Base-by-base conservation (phyloP, 2,797 vertebrate species). In the Sebastolobus alascanus region DNA sequence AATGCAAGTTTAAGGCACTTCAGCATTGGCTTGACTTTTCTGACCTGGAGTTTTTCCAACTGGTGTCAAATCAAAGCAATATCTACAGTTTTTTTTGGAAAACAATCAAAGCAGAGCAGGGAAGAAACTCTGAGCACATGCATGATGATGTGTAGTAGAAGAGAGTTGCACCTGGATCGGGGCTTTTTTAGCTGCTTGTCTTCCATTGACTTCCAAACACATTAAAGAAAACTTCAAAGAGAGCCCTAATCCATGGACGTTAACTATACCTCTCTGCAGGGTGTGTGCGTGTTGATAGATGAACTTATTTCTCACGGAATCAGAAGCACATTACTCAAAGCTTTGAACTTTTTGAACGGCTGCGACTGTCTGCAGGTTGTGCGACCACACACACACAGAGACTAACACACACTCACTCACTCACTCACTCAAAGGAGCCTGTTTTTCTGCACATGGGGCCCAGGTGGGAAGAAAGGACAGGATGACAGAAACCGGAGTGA, bases 181-280 rank as follows among this genome's bases (percentile, higher is more conserved):
- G 52, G 50, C 3, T 35, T 85, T 40, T 87, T 77, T 56, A 40
- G 29, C 54, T 74, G 59, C 75, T 76, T 83, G 63, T 79, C 75
- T 73, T 79, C 35, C 29, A 59, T 40, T 71, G 65, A 84, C 69
- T 82, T 82, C 11, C 27, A 63, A 58, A 27, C n/a, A 27, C 66
- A 80, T 84, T 71, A 87, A 89, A 80, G 79, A 73, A 82, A 66
- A 81, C 85, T 92, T 91, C 85, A 92, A 92, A 92, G 85, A 59
- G 16, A 70, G 37, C 68, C n/a, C 46, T 84, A 88, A 89, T 86
- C 86, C 80, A 18, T 75, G 75, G 61, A 79, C 38, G 68, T 75
- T 79, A 78, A 88, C 73, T 38, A 5, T 59, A 55, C 72, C 16
- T 80, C 83, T 69, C 70, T 72, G 72, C 52, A 31, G 79, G 71